Conservation (phyloP, 64 coral and sea anemone species). For the Platygyra sinensis region DNA sequence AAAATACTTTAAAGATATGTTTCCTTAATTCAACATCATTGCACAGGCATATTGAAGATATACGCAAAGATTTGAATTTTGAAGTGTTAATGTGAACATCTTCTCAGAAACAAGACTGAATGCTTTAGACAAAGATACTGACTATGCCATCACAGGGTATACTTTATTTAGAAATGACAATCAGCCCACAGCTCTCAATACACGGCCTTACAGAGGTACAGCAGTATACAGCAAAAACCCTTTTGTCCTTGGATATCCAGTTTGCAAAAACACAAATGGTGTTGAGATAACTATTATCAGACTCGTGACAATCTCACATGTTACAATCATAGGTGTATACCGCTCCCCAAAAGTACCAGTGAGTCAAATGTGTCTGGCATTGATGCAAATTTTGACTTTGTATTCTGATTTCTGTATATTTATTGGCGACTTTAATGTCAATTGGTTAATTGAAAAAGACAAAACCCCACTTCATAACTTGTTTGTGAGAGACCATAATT, state of each 20-base stretch:
- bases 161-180: too few relatives aligned
- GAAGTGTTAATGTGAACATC: constrained; percentile 20
- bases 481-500: constrained; percentile 36
- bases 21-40: constrained; percentile 21
- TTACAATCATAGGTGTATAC: too few relatives aligned
- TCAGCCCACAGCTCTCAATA: too few relatives aligned
- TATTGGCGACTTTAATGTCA: too few relatives aligned
- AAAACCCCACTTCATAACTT: constrained; percentile 16
- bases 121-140: neutral
- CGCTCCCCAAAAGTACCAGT: too few relatives aligned
- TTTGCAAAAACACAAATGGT: neutral
- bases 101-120: constrained; percentile 20
- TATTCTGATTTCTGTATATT: too few relatives aligned
- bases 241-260: neutral
- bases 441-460: constrained; percentile 12
- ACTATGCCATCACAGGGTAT: constrained; percentile 24
- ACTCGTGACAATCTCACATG: neutral
- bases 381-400: too few relatives aligned
- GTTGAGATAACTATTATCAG: neutral
- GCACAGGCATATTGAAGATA: constrained; percentile 36
- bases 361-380: too few relatives aligned
- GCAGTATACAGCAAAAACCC: constrained; percentile 6
- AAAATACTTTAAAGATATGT: constrained; percentile 29
- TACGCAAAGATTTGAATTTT: constrained; percentile 42
- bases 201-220: constrained; percentile 9